Evolutionary conservation across 2,797 vertebrate species (phyloP).

Genomic region (Hemibagrus guttatus): DNA sequence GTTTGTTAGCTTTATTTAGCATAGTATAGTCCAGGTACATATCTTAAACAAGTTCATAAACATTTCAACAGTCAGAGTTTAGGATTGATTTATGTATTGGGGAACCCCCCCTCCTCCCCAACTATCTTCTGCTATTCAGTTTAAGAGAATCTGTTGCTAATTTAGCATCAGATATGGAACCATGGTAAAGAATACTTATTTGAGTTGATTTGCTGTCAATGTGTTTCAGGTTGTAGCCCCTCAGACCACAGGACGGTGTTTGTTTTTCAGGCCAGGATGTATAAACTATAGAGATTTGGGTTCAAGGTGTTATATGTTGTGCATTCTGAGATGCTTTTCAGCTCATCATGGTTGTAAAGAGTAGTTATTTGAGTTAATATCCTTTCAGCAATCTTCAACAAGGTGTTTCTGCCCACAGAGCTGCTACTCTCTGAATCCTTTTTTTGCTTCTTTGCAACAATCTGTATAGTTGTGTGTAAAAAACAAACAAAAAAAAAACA

Average conservation of each 20-base stretch:
- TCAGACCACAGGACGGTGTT: too few relatives aligned
- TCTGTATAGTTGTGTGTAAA: neutral
- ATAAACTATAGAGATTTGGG: neutral
- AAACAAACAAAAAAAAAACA: neutral
- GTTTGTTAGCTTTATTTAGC: neutral
- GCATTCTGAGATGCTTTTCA: neutral
- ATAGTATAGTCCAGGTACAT: neutral
- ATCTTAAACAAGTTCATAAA: neutral
- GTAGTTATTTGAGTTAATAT: neutral
- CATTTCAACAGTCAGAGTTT: neutral
- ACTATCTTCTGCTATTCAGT: too few relatives aligned
- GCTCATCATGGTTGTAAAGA: neutral
- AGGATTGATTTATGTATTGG: neutral
- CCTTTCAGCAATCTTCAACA: too few relatives aligned
- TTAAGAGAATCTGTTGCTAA: neutral
- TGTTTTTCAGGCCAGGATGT: neutral
- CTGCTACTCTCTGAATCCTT: too few relatives aligned
- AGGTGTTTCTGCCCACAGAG: too few relatives aligned
- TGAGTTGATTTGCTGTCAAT: neutral
- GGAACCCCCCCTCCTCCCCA: too few relatives aligned
- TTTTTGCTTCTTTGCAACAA: too few relatives aligned
- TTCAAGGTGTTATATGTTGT: neutral
- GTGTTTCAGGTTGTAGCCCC: too few relatives aligned
- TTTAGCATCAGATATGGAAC: neutral
- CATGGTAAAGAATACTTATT: neutral